phyloP scores from a whole-genome alignment of 2,888 invertebrate genomes.

The Mythimna ferrago region DNA sequence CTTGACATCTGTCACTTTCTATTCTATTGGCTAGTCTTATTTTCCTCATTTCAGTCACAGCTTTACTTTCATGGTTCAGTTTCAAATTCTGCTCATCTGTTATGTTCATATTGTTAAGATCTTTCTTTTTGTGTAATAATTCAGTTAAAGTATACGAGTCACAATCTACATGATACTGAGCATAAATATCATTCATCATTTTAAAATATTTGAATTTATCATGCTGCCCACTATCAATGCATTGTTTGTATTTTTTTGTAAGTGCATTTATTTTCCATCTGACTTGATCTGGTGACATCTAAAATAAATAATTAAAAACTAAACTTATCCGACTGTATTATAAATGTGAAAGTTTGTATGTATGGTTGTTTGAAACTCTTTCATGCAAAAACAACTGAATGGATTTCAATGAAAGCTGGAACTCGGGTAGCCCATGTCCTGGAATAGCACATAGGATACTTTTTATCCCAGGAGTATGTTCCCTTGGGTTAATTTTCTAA shows the following conservation, averaged over 20 bases:
- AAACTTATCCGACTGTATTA: not conserved
- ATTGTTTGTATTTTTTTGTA: slow-evolving; percentile 77
- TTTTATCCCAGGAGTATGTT: no score
- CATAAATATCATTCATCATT: slow-evolving; percentile 76
- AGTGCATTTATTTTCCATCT: slow-evolving; percentile 81
- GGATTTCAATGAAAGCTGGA: no score
- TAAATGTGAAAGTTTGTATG: no score
- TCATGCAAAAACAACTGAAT: no score
- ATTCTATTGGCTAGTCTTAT: slow-evolving; percentile 76
- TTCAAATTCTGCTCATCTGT: slow-evolving; percentile 36
- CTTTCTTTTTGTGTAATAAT: slow-evolving; percentile 66
- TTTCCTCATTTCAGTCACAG: slow-evolving; percentile 75
- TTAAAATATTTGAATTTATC: slow-evolving; percentile 76
- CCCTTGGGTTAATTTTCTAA: no score
- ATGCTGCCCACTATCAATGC: slow-evolving; percentile 71
- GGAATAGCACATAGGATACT: no score
- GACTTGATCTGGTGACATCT: slow-evolving; percentile 78
- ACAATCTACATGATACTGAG: slow-evolving; percentile 73
- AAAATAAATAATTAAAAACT: slow-evolving; percentile 30
- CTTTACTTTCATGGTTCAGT: slow-evolving; percentile 69
- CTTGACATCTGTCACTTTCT: slow-evolving; percentile 74
- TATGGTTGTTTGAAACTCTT: no score
- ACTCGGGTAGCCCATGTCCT: no score
- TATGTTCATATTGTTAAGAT: slow-evolving; percentile 34
- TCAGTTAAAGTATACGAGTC: slow-evolving; percentile 69